These are phyloP conservation scores for Bugula neritina DNA, from an alignment of 2,888 invertebrate species.

Conservation along the genomic window DNA sequence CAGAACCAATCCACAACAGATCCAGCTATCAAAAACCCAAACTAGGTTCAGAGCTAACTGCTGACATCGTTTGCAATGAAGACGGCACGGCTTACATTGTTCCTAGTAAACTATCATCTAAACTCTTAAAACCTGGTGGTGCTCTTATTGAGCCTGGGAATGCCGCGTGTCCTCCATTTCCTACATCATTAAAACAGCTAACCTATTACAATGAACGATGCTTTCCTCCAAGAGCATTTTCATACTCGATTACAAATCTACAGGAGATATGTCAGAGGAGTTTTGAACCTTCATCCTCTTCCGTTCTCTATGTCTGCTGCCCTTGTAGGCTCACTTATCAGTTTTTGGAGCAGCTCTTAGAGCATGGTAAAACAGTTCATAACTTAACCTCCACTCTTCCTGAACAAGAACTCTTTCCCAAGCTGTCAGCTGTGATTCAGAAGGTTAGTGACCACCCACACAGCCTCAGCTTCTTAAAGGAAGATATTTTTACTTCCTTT, in stretches of 20 bases:
- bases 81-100: neutral
- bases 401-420: neutral
- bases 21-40: too few species aligned
- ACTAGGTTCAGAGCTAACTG: neutral
- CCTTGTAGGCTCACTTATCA: neutral
- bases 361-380: neutral
- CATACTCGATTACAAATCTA: neutral
- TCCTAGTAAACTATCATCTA: neutral
- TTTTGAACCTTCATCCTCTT: neutral
- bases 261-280: neutral
- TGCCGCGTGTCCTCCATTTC: constrained; percentile 1
- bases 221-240: neutral
- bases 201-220: neutral
- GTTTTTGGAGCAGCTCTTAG: neutral
- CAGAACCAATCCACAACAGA: neutral
- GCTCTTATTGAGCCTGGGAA: neutral
- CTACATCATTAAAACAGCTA: neutral
- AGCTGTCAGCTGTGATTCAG: constrained; percentile 5
- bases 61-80: constrained; percentile 6
- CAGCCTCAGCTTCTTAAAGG: neutral
- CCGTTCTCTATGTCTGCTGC: neutral
- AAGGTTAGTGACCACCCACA: neutral
- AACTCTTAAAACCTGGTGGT: constrained; percentile 2
- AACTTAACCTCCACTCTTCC: neutral
- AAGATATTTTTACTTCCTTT: neutral